Conservation (phyloP, 2,797 vertebrate genomes). For the Smutsia gigantea region DNA sequence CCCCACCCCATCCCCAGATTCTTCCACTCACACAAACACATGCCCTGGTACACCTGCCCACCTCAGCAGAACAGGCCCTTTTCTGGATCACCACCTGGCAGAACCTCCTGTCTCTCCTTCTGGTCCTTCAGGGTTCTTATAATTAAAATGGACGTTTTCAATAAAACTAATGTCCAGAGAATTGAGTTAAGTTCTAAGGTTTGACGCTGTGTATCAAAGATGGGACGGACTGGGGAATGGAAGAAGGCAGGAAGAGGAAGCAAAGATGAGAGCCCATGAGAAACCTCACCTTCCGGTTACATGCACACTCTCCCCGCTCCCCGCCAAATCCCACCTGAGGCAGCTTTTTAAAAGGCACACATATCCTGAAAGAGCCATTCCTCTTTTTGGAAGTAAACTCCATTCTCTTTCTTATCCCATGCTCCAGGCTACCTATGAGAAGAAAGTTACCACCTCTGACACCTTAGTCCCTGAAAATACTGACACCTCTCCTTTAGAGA, state of each 20-base stretch:
- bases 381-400: not conserved
- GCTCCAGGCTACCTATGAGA: not conserved
- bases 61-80: not conserved
- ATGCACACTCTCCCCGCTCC: not conserved
- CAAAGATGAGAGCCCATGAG: not conserved
- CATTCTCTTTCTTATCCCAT: not conserved
- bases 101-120: not conserved
- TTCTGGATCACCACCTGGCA: not conserved
- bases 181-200: not conserved
- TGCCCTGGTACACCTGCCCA: too few relatives aligned
- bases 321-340: not conserved
- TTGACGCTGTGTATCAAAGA: not conserved
- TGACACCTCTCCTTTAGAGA: not conserved
- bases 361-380: not conserved
- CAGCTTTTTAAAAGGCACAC: not conserved
- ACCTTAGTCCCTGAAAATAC: not conserved
- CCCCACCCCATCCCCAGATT: fast-evolving
- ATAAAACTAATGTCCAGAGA: not conserved
- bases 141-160: not conserved
- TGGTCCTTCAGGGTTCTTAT: not conserved
- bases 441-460: not conserved
- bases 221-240: not conserved
- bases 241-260: not conserved
- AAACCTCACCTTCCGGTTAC: not conserved
- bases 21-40: not conserved